phyloP scores from a whole-genome alignment of 2,797 vertebrate species.

The Channa striata region DNA sequence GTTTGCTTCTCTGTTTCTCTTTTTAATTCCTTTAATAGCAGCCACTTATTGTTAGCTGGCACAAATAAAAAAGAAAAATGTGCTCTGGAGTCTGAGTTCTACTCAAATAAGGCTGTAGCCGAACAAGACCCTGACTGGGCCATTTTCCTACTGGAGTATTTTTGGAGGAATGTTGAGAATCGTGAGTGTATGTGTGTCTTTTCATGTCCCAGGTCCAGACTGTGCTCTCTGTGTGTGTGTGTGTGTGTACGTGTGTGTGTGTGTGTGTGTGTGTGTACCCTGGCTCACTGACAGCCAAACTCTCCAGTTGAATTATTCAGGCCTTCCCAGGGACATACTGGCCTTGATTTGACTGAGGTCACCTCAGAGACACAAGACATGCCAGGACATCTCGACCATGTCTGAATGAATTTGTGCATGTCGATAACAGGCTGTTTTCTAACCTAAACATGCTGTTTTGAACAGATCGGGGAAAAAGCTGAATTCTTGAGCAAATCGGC shows the following conservation, averaged over 20 bases:
- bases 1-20: constrained; percentile 9
- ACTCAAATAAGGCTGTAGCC: constrained; percentile 48
- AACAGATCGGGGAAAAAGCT: constrained; percentile 93
- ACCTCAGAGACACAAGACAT: constrained; percentile 14
- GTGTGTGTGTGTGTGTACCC: constrained; percentile 12
- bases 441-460: constrained; percentile 19
- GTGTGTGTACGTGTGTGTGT: constrained; percentile 4
- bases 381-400: constrained; percentile 23
- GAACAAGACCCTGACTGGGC: constrained; percentile 21
- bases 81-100: constrained; percentile 4
- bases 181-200: constrained; percentile 16
- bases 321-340: constrained; percentile 24
- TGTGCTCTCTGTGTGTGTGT: constrained; percentile 6
- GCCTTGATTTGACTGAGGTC: constrained; percentile 18
- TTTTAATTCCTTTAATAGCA: constrained; percentile 15
- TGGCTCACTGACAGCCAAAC: constrained; percentile 46
- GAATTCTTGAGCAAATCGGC: constrained; percentile 95
- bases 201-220: constrained; percentile 2
- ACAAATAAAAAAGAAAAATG: constrained; percentile 8
- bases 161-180: constrained; percentile 52
- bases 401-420: constrained; percentile 6
- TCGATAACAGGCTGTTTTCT: constrained; percentile 14
- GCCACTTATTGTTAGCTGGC: constrained; percentile 5
- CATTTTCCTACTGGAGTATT: constrained; percentile 43
- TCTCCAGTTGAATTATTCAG: constrained; percentile 27